Evolutionary conservation across 2,888 invertebrate species (phyloP).

Genomic region (Rhingia campestris): DNA sequence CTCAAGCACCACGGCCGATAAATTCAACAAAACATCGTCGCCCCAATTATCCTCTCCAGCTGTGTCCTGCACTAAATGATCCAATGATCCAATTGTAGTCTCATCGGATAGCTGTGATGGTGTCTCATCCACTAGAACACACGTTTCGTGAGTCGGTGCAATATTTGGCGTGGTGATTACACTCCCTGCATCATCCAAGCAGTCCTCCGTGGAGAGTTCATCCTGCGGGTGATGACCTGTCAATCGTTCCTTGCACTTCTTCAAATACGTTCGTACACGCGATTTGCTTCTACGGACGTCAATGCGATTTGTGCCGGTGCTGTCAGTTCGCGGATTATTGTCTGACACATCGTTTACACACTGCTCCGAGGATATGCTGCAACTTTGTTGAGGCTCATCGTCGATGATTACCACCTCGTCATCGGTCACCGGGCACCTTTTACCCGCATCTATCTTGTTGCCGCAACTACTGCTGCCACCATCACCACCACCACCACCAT

Average conservation of each 20-base stretch:
- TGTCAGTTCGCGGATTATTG: constrained; percentile 37
- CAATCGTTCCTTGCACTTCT: constrained; percentile 82
- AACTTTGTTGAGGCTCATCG: constrained; percentile 63
- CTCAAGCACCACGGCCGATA: constrained; percentile 58
- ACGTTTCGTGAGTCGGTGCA: constrained; percentile 35
- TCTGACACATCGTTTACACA: constrained; percentile 37
- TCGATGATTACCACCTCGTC: constrained; percentile 79
- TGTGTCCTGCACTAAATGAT: constrained; percentile 6
- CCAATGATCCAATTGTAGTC: constrained; percentile 20
- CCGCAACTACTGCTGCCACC: constrained; percentile 7
- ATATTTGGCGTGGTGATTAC: constrained; percentile 53
- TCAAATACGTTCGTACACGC: constrained; percentile 82
- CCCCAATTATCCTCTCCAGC: constrained; percentile 67
- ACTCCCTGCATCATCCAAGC: constrained; percentile 53
- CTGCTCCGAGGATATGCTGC: constrained; percentile 37
- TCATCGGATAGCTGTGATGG: constrained; percentile 42
- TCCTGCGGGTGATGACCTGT: constrained; percentile 79
- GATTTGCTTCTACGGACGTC: constrained; percentile 80
- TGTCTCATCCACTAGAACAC: constrained; percentile 45
- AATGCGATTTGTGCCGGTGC: constrained; percentile 32
- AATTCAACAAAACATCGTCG: constrained; percentile 61
- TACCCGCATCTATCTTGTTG: constrained; percentile 19
- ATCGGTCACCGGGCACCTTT: constrained; percentile 54
- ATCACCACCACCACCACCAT: constrained; percentile 45
- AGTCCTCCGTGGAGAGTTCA: constrained; percentile 60